Base-by-base conservation (phyloP, 2,113 vertebrate species). In the Cyprinodon brontotheroides region DNA sequence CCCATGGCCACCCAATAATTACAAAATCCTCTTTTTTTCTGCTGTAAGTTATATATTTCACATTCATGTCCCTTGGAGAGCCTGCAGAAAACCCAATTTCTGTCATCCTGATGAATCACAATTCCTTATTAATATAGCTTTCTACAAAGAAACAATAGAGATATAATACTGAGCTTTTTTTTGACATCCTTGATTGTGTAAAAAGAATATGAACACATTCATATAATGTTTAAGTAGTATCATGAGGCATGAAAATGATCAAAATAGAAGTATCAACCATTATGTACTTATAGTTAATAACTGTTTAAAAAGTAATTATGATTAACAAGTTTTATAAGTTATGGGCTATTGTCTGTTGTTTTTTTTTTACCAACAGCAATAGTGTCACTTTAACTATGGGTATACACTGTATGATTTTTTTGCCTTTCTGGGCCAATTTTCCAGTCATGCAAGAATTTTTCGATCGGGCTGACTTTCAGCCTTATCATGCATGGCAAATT, bases 1-100 rank as follows among this genome's bases (percentile, higher is more conserved):
- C 71, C 63, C 57, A 59, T 36, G 76, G 74, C 72, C 75, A 84
- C 53, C 74, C 59, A 15, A 85, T 86, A 75, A 88, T 83, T 78
- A 85, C 72, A 72, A 75, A 70, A 38, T 66, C 41, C 65, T 40
- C 36, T 50, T 81, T 75, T 67, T 69, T 60, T 66, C 67, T 79
- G 65, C 65, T 43, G 36, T 67, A 75, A 39, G 3, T 41, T 72
- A 13, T 20, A 13, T 20, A 17, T 70, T 38, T 41, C 39, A 9
- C 37, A 43, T 73, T 67, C 57, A 67, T 29, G 36, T 71, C 59
- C 59, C 9, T 11, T 40, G 11, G 36, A 22, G 65, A 53, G 17
- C 11, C 41, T 43, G 69, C 47, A 43, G 53, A 62, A 17, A 39
- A 13, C 14, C 45, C 7, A 45, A 47, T 15, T 48, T 69, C 17